Conservation (phyloP, 2,888 invertebrate genomes). For the Ennomos quercinarius region DNA sequence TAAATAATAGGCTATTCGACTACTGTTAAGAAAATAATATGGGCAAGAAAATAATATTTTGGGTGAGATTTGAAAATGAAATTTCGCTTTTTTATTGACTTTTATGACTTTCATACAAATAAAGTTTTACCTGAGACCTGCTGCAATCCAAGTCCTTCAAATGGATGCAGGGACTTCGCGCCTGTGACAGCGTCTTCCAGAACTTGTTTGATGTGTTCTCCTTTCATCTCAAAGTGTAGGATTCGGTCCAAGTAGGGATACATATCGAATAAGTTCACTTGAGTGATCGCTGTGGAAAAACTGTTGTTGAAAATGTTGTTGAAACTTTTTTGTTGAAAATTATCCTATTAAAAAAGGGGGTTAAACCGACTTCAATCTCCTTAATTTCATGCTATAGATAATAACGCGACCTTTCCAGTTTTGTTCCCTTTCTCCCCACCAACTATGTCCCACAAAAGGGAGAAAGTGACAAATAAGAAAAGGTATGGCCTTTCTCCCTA, state of each 20-base stretch:
- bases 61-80: too few relatives aligned
- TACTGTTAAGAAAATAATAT: too few relatives aligned
- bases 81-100: too few relatives aligned
- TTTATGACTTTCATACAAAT: too few relatives aligned
- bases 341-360: background rate
- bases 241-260: slow-evolving; percentile 89
- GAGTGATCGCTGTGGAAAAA: slow-evolving; percentile 83
- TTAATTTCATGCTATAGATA: background rate
- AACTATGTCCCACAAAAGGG: too few relatives aligned
- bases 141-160: slow-evolving; percentile 65
- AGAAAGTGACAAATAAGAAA: too few relatives aligned
- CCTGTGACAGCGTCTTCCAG: slow-evolving; percentile 73
- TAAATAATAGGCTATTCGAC: background rate
- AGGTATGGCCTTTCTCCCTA: too few relatives aligned
- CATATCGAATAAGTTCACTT: slow-evolving; percentile 86
- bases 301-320: background rate
- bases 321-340: too few relatives aligned
- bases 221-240: slow-evolving; percentile 87
- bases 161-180: slow-evolving; percentile 38
- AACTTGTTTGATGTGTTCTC: slow-evolving; percentile 83
- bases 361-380: too few relatives aligned
- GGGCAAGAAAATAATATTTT: too few relatives aligned
- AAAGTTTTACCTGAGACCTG: slow-evolving; percentile 78
- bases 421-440: too few relatives aligned
- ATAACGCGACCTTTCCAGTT: too few relatives aligned